Base-by-base conservation (phyloP, 1,140 invertebrate species). In the Glomeris maerens region DNA sequence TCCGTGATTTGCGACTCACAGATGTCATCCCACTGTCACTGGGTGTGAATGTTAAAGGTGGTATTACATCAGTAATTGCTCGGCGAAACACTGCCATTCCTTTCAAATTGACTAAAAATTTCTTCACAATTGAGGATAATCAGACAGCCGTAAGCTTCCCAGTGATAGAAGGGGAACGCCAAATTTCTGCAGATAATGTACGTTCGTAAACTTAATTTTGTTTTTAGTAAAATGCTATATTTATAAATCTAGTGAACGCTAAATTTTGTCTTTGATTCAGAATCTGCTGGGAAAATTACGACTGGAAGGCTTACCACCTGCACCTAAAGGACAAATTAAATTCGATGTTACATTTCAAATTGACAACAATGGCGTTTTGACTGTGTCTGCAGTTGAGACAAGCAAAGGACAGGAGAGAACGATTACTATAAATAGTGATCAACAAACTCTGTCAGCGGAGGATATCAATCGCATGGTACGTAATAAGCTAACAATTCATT, bases 381-480 rank as follows among this genome's bases (percentile, higher is more conserved):
- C 67, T 45, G 69, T 68, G 4, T 60, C 66, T 45, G 74, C 74
- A 38, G 57, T 58, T 20, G 75, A 77, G 55, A 76, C 73, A 58
- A 72, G 66, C 2, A 95, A 92, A 54, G 92, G 92, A 61, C 93
- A 93, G 67, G 85, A 92, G 62, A 96, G 95, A 70, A 96, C 95
- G 69, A 96, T 97, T 66, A 94, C 89, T 27, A 96, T 97, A 60
- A 96, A 88, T 60, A 97, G 97, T n/a, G n/a, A n/a, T n/a, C n/a
- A n/a, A n/a, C n/a, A n/a, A n/a, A n/a, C n/a, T n/a, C n/a, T n/a
- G n/a, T n/a, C n/a, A n/a, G n/a, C n/a, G n/a, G n/a, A n/a, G n/a
- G n/a, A n/a, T n/a, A n/a, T n/a, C n/a, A n/a, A n/a, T n/a, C n/a
- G n/a, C n/a, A n/a, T n/a, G n/a, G n/a, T n/a, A n/a, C n/a, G n/a